phyloP scores from a whole-genome alignment of 2,888 invertebrate species.

The Leucania comma region DNA sequence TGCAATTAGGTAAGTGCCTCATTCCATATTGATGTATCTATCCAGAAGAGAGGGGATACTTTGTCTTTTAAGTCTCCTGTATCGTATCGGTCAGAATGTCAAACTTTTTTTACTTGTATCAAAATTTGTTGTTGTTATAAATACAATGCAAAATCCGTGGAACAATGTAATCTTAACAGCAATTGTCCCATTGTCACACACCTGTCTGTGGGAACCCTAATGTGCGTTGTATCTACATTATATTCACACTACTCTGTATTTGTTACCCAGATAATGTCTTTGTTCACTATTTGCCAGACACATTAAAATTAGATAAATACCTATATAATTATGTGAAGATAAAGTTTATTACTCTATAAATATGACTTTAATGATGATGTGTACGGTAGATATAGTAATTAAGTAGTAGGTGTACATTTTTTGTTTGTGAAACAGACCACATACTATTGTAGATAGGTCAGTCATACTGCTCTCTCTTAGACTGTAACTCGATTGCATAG shows the following conservation, averaged over 20 bases:
- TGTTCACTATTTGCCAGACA: constrained; percentile 44
- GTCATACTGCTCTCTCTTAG: not conserved
- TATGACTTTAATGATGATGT: constrained; percentile 9
- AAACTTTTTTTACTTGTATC: no score
- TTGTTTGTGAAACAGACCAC: not conserved
- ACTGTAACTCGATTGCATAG: not conserved
- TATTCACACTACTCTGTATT: constrained; percentile 19
- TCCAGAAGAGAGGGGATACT: no score
- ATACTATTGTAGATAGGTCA: not conserved
- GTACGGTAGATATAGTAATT: not conserved
- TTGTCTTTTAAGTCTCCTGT: no score
- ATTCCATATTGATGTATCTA: no score
- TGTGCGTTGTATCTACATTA: not conserved
- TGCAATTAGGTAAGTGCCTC: no score
- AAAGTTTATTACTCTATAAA: constrained; percentile 22
- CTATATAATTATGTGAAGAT: constrained; percentile 14
- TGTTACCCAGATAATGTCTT: constrained; percentile 45
- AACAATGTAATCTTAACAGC: no score
- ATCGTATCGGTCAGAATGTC: no score
- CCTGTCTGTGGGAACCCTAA: not conserved
- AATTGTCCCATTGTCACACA: not conserved
- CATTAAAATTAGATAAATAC: constrained; percentile 20
- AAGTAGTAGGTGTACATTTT: constrained; percentile 7
- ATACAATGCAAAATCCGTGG: no score
- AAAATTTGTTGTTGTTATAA: no score